Base-by-base conservation (phyloP, 1,140 invertebrate genomes). In the Hermetia illucens region DNA sequence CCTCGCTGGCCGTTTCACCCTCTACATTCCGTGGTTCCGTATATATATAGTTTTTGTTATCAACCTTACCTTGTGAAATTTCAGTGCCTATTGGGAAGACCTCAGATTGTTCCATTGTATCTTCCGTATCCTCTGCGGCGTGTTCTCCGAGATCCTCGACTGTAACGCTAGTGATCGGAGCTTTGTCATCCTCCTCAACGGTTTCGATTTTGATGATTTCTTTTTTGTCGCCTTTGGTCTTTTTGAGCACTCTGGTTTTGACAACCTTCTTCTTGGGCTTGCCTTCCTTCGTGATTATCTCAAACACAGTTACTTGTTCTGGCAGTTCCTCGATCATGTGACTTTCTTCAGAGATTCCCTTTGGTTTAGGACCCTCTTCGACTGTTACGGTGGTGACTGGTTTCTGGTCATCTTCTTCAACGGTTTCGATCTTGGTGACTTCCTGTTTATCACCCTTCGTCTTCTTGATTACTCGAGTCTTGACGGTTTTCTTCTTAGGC, bases 221-320 rank as follows among this genome's bases (percentile, higher is more conserved):
- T 36, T 37, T 21, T 21, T 45, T 44, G 27, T 35, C 12, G 12
- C 43, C 30, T 10, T 25, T 32, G 20, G 21, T 3, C 17, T 44
- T 48, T 43, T 37, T 45, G 6, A 31, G 36, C 27, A 35, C 24
- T 15, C 27, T 12, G 27, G 34, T 46, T 31, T 43, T 51, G 2
- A 44, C 22, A 8, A 47, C 45, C 1, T 34, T 40, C 33, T 49
- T 50, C 16, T 44, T 38, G 8, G 36, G 25, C 4, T 32, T 38
- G 10, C 44, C 43, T 20, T 39, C 39, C 39, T 53, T 39, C 5
- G 48, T 38, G 13, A 21, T n/a, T 20, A 36, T 51, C 49, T 61
- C 56, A 35, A 56, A 49, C 3, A 61, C 32, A 12, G 10, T 24
- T 21, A 63, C 41, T 47, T 61, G 55, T 36, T 59, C 55, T 13